Conservation (phyloP, 1,140 invertebrate genomes). For the Leguminivora glycinivorella region DNA sequence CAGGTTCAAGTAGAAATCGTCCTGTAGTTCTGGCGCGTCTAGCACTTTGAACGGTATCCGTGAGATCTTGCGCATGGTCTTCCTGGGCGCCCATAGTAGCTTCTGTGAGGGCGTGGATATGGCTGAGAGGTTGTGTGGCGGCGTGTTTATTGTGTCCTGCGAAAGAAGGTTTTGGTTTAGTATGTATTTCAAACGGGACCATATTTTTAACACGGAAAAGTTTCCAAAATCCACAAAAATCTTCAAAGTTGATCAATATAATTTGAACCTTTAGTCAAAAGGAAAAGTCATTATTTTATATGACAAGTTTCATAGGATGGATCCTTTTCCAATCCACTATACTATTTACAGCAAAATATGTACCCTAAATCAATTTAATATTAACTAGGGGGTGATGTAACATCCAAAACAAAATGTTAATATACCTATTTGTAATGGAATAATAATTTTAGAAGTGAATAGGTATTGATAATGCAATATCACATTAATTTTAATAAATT, state of each 20-base stretch:
- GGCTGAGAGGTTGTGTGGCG: constrained; percentile 95
- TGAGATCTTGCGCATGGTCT: constrained; percentile 97
- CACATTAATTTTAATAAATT: not conserved
- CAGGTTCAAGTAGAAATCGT: constrained; percentile 99
- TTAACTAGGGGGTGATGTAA: too few species aligned
- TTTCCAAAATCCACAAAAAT: too few species aligned
- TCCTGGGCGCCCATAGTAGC: constrained; percentile 94
- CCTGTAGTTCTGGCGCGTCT: constrained; percentile 98
- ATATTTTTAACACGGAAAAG: too few species aligned
- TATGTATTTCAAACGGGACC: not conserved
- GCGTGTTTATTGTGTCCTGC: constrained; percentile 59
- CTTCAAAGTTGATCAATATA: too few species aligned
- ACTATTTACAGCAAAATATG: too few species aligned
- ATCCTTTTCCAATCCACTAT: too few species aligned
- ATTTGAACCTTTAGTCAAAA: too few species aligned
- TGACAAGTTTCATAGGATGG: too few species aligned
- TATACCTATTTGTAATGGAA: not conserved
- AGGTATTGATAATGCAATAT: not conserved
- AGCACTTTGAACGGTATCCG: constrained; percentile 98
- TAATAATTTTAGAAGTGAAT: not conserved
- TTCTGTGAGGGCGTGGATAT: constrained; percentile 97
- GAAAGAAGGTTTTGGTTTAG: not conserved
- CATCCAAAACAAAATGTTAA: not conserved
- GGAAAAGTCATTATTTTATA: too few species aligned
- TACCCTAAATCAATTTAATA: too few species aligned